These are phyloP conservation scores for Achroia grisella DNA, from an alignment of 1,140 invertebrate genomes.

Conservation along the genomic window DNA sequence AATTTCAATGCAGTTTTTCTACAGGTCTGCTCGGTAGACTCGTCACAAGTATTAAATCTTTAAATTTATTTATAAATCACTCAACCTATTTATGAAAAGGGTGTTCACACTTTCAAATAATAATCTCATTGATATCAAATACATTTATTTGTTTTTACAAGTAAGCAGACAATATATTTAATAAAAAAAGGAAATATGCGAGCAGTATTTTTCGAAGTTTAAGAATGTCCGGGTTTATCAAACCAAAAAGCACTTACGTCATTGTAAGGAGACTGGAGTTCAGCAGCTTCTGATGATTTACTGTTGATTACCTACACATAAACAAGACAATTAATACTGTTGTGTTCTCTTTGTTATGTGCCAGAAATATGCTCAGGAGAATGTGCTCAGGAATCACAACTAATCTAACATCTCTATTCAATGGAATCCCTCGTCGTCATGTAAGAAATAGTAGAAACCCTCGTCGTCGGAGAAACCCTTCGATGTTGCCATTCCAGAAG, in stretches of 20 bases:
- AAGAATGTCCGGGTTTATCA: conserved; percentile 9
- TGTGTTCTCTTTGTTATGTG: no score
- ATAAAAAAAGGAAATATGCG: neutral
- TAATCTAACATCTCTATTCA: neutral
- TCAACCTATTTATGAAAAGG: neutral
- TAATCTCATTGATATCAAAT: neutral
- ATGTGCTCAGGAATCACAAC: neutral
- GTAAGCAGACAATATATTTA: no score
- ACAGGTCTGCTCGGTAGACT: no score
- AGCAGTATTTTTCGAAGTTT: neutral
- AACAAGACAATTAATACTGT: conserved; percentile 6
- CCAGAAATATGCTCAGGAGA: no score
- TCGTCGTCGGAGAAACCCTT: no score
- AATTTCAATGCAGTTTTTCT: no score
- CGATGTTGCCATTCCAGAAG: no score
- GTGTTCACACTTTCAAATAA: neutral
- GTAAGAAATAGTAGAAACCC: no score
- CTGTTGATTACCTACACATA: conserved; percentile 10
- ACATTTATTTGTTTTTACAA: no score
- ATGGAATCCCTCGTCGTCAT: neutral
- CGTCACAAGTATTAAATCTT: no score
- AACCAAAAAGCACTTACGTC: conserved; percentile 34
- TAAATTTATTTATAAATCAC: neutral
- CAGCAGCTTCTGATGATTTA: conserved; percentile 26
- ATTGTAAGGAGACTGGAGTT: conserved; percentile 43